Percentiles rank a stretch among this genome's conserved stretches.
These are phyloP conservation scores for Lycophotia porphyrea DNA, from an alignment of 2,888 invertebrate species.

Conservation along the genomic window DNA sequence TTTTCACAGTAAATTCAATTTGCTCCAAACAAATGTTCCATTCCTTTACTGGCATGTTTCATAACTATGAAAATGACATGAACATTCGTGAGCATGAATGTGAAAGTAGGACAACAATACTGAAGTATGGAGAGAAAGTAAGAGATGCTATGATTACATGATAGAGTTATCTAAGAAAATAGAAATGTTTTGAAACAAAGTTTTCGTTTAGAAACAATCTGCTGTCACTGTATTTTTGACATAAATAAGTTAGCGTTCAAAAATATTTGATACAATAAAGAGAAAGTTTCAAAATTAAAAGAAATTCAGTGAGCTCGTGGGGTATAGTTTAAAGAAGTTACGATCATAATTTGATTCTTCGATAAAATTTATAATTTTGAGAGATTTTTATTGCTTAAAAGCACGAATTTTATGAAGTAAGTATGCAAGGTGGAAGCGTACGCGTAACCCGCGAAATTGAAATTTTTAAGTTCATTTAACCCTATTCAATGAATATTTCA, in stretches of 20 bases:
- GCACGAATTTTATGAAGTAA: not conserved
- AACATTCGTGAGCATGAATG: conserved; percentile 18
- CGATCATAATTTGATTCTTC: not conserved
- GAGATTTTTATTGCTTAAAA: not conserved
- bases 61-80: conserved; percentile 5
- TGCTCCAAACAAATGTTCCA: conserved; percentile 30
- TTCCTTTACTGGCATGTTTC: conserved; percentile 9
- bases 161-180: not conserved
- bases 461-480: too few species aligned
- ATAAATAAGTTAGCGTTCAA: conserved; percentile 2
- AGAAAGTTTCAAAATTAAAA: not conserved
- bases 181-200: not conserved
- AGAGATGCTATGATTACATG: conserved; percentile 35
- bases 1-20: conserved; percentile 46
- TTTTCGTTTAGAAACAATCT: conserved; percentile 55
- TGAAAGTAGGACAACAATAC: conserved; percentile 30
- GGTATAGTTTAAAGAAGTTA: not conserved
- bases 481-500: too few species aligned
- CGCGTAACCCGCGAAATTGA: too few species aligned
- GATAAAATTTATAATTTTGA: not conserved
- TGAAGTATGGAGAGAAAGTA: conserved; percentile 2
- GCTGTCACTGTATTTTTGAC: conserved; percentile 30
- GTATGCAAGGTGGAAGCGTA: too few species aligned
- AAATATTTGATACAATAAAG: not conserved
- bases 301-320: not conserved